Conservation (phyloP, 92 coral and sea anemone genomes). For the Heliopora coerulea region DNA sequence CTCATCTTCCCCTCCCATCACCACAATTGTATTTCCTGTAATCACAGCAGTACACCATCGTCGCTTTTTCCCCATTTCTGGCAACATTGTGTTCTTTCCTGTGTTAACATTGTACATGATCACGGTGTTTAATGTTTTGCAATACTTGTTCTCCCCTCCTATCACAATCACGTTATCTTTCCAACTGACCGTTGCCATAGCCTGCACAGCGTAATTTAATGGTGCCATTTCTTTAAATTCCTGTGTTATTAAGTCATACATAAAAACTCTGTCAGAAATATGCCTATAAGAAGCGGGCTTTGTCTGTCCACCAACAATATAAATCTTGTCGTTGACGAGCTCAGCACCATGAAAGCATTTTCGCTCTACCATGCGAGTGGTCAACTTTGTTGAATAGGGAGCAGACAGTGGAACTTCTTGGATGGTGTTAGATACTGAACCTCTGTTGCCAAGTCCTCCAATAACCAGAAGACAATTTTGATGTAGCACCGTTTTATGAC, state of each 20-base stretch:
- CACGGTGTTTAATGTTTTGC: constrained; percentile 11
- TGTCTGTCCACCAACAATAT: constrained; percentile 4
- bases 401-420: neutral
- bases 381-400: neutral
- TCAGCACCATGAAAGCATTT: constrained; percentile 14
- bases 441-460: neutral
- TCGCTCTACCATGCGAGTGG: neutral
- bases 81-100: neutral
- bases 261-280: neutral
- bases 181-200: constrained; percentile 31
- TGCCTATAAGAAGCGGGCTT: neutral
- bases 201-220: constrained; percentile 8
- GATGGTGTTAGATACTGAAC: neutral
- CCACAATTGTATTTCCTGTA: neutral
- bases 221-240: neutral
- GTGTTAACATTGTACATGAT: too few relatives aligned
- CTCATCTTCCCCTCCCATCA: constrained; percentile 17
- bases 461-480: too few relatives aligned
- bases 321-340: constrained; percentile 1
- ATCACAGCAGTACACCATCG: constrained; percentile 20
- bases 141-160: constrained; percentile 14
- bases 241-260: neutral
- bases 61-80: constrained; percentile 9
- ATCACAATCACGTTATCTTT: constrained; percentile 19
- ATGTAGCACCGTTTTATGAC: too few relatives aligned